These are phyloP conservation scores for Aptenodytes forsteri DNA, from an alignment of 2,113 vertebrate genomes.

Conservation along the genomic window DNA sequence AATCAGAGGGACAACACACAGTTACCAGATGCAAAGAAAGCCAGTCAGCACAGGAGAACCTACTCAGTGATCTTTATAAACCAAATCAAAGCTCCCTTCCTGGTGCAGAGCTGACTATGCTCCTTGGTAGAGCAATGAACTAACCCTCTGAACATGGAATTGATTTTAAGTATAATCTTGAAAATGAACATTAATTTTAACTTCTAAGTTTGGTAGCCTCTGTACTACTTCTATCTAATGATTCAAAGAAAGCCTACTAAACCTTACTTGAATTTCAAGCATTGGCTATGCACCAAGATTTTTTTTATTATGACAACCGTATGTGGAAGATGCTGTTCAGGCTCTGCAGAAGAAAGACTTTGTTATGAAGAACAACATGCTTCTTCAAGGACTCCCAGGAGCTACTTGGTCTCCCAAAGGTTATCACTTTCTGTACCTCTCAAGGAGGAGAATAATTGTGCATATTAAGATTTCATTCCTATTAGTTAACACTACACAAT, in stretches of 20 bases:
- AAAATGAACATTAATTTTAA: not conserved
- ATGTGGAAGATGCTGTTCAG: not conserved
- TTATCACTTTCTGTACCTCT: not conserved
- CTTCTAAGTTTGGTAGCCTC: not conserved
- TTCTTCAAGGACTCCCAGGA: not conserved
- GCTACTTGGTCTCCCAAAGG: not conserved
- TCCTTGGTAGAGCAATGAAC: not conserved
- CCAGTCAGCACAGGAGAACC: not conserved
- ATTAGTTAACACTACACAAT: not conserved
- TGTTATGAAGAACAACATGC: not conserved
- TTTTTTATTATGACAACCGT: not conserved
- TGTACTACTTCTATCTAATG: not conserved
- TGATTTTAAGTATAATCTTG: not conserved
- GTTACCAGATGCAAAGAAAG: not conserved
- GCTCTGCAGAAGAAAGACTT: not conserved
- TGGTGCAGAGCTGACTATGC: not conserved
- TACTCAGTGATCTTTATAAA: not conserved
- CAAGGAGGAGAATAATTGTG: not conserved
- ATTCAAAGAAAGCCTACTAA: not conserved
- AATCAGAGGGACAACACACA: not conserved
- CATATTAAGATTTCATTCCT: not conserved
- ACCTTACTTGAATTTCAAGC: not conserved
- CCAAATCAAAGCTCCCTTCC: not conserved
- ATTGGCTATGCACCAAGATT: not conserved
- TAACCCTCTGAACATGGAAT: not conserved